Conservation (phyloP, 2,797 vertebrate species). For the Sebastes diaconus region DNA sequence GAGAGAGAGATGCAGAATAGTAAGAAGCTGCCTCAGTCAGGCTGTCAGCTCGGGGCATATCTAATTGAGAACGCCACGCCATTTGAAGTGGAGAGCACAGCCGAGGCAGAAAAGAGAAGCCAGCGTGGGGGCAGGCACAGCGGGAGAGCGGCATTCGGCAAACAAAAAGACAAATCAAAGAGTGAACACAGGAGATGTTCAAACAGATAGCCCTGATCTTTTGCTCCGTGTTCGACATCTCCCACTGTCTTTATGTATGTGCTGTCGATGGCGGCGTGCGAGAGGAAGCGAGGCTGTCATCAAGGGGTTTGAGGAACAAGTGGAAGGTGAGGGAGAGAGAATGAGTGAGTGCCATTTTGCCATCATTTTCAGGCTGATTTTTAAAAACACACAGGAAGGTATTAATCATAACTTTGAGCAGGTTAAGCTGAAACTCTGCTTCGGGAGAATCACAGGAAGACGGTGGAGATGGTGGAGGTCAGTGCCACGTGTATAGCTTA, state of each 20-base stretch:
- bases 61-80: conserved; percentile 67
- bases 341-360: background rate
- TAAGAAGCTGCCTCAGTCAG: conserved; percentile 51
- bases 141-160: conserved; percentile 48
- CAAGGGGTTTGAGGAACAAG: background rate
- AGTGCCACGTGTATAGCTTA: conserved; percentile 14
- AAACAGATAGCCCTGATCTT: conserved; percentile 48
- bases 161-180: conserved; percentile 59
- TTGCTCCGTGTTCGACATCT: conserved; percentile 14
- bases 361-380: background rate
- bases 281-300: background rate
- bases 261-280: background rate
- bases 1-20: conserved; percentile 31
- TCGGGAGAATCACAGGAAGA: background rate
- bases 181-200: conserved; percentile 36
- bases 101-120: conserved; percentile 36
- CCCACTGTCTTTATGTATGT: background rate
- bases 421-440: conserved; percentile 1
- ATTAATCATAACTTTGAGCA: background rate
- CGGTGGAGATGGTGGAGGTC: conserved; percentile 14
- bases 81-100: conserved; percentile 62
- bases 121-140: conserved; percentile 34
- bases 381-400: background rate
- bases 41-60: conserved; percentile 54
- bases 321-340: background rate